phyloP scores from a whole-genome alignment of 2,113 vertebrate species.

The Coregonus clupeaformis region DNA sequence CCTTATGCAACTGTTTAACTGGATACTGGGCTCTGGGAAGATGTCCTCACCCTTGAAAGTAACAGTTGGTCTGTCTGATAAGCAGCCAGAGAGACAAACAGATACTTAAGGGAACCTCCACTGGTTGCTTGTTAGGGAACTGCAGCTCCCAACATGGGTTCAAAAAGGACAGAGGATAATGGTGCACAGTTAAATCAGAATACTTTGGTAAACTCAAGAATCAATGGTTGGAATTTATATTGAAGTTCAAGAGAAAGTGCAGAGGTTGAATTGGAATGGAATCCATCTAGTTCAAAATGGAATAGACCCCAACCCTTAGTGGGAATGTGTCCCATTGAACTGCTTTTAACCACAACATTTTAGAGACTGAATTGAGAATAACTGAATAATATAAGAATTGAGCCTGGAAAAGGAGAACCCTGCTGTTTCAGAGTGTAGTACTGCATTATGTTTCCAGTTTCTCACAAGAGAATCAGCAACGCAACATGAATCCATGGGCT shows the following conservation, averaged over 20 bases:
- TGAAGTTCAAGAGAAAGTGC: too few relatives aligned
- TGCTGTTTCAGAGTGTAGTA: slow-evolving; percentile 10
- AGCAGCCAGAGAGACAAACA: slow-evolving; percentile 46
- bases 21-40: slow-evolving; percentile 33
- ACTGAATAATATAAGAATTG: not conserved
- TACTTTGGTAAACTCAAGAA: not conserved
- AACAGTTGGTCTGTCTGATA: slow-evolving; percentile 57
- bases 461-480: not conserved
- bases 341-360: not conserved
- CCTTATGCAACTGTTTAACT: slow-evolving; percentile 42
- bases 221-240: too few relatives aligned
- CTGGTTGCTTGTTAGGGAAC: not conserved
- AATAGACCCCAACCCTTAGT: too few relatives aligned
- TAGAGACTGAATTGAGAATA: not conserved
- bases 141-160: not conserved
- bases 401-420: slow-evolving; percentile 16
- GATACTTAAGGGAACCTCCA: slow-evolving; percentile 15
- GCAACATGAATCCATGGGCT: slow-evolving; percentile 26
- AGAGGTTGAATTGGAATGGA: too few relatives aligned
- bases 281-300: too few relatives aligned
- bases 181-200: not conserved
- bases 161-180: not conserved
- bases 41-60: slow-evolving; percentile 50
- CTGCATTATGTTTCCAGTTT: slow-evolving; percentile 24
- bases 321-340: not conserved